Conservation (phyloP, 2,113 vertebrate species). For the Sprattus sprattus region DNA sequence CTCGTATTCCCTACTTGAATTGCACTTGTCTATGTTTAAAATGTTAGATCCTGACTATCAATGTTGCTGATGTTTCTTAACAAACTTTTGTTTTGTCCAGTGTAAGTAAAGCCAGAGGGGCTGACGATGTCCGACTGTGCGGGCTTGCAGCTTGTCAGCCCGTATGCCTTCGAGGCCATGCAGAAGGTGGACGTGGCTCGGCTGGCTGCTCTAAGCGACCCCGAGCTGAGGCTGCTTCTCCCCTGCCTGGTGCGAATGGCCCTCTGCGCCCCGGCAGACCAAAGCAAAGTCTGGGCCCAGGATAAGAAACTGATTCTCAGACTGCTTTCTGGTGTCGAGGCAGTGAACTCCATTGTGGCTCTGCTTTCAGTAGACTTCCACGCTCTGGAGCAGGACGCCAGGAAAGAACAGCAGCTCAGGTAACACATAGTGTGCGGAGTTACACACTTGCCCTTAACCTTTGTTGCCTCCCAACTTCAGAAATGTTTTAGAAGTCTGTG, state of each 20-base stretch:
- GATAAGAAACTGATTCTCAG: constrained; percentile 97
- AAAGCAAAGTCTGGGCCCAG: constrained; percentile 95
- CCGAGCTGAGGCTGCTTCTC: constrained; percentile 88
- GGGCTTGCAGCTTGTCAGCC: constrained; percentile 88
- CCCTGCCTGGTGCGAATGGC: constrained; percentile 98
- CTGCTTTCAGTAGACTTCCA: constrained; percentile 97
- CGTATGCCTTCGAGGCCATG: constrained; percentile 96
- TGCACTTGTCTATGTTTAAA: neutral
- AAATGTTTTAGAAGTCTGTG: neutral
- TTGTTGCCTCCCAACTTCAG: neutral
- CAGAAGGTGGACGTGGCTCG: constrained; percentile 94
- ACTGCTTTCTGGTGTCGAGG: constrained; percentile 94
- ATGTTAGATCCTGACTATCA: neutral
- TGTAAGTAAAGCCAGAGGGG: neutral
- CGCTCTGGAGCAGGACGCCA: constrained; percentile 94
- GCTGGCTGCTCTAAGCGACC: constrained; percentile 88
- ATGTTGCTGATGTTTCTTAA: neutral
- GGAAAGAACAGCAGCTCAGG: constrained; percentile 96
- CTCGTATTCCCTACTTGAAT: neutral
- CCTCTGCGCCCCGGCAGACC: constrained; percentile 93
- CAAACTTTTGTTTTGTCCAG: neutral
- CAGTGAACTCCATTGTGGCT: constrained; percentile 95
- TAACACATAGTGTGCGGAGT: constrained; percentile 49
- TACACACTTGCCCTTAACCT: neutral
- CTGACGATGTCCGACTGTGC: constrained; percentile 79